Evolutionary conservation across 2,888 invertebrate species (phyloP).

Genomic region (Habrosyne pyritoides): DNA sequence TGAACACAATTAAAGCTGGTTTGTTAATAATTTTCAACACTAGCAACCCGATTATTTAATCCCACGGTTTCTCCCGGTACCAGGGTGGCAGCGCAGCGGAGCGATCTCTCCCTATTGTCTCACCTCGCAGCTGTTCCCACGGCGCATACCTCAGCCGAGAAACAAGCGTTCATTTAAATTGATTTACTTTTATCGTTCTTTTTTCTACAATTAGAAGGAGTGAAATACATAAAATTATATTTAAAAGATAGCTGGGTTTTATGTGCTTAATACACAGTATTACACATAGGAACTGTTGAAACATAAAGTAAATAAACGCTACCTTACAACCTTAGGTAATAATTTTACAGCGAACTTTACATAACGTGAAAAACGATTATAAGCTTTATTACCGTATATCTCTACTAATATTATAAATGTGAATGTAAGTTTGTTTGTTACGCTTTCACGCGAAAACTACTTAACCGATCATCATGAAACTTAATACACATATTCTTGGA

Average conservation of each 20-base stretch:
- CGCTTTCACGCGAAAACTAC: too few relatives aligned
- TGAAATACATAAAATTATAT: background rate
- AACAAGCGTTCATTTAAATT: constrained; percentile 49
- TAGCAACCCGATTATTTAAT: constrained; percentile 27
- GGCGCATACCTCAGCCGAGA: constrained; percentile 42
- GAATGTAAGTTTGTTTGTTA: too few relatives aligned
- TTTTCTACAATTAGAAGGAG: constrained; percentile 26
- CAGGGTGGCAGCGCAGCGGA: constrained; percentile 35
- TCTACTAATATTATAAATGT: too few relatives aligned
- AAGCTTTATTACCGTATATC: background rate
- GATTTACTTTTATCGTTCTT: constrained; percentile 50
- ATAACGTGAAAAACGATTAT: background rate
- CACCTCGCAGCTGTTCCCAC: constrained; percentile 50
- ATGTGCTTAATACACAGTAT: background rate
- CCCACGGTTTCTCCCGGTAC: constrained; percentile 61
- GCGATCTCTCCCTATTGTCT: constrained; percentile 64
- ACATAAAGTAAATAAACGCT: background rate
- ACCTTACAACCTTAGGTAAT: background rate
- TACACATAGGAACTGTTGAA: background rate
- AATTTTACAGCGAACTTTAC: background rate
- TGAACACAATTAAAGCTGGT: constrained; percentile 5
- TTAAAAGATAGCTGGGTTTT: too few relatives aligned
- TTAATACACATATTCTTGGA: too few relatives aligned
- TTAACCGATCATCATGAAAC: too few relatives aligned
- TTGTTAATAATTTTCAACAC: constrained; percentile 12